A percentile compares a stretch with the other conserved stretches of the same genome.
Evolutionary conservation across 2,888 invertebrate genomes (phyloP).

Genomic region (Drosophila paranaensis): DNA sequence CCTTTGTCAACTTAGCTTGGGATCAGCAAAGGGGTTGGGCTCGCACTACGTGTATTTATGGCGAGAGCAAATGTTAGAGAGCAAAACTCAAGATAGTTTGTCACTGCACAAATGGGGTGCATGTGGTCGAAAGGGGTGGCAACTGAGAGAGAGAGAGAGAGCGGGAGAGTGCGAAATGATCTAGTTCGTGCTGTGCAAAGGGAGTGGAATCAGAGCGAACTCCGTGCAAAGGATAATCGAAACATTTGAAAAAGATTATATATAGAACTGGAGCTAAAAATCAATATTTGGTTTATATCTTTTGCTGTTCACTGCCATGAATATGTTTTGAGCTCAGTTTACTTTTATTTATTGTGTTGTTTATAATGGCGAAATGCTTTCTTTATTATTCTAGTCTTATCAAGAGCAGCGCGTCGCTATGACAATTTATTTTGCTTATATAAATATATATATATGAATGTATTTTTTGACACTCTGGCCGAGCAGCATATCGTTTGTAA

Average conservation of each 20-base stretch:
- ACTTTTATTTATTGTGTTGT: slow-evolving; percentile 35
- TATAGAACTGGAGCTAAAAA: not conserved
- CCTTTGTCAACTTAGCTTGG: slow-evolving; percentile 43
- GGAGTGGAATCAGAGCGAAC: slow-evolving; percentile 22
- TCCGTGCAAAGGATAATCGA: not conserved
- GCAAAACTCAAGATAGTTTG: slow-evolving; percentile 42
- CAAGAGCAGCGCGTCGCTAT: slow-evolving; percentile 49
- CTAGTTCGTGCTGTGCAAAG: slow-evolving; percentile 27
- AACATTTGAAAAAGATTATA: not conserved
- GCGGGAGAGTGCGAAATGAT: slow-evolving; percentile 32
- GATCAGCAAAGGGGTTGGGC: slow-evolving; percentile 51
- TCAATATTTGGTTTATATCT: not conserved
- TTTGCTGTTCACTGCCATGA: not conserved
- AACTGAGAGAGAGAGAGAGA: slow-evolving; percentile 13
- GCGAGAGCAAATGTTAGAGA: slow-evolving; percentile 24
- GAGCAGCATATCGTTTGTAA: slow-evolving; percentile 54
- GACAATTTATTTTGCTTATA: slow-evolving; percentile 60
- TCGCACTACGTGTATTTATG: slow-evolving; percentile 2
- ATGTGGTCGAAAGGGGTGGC: slow-evolving; percentile 34
- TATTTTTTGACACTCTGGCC: slow-evolving; percentile 41
- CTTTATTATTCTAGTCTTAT: slow-evolving; percentile 50
- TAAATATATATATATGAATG: not conserved
- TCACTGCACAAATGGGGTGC: slow-evolving; percentile 41
- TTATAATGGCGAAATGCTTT: slow-evolving; percentile 17
- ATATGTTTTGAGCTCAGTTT: not conserved